Conservation (phyloP, 2,888 invertebrate genomes). For the Meganola albula region DNA sequence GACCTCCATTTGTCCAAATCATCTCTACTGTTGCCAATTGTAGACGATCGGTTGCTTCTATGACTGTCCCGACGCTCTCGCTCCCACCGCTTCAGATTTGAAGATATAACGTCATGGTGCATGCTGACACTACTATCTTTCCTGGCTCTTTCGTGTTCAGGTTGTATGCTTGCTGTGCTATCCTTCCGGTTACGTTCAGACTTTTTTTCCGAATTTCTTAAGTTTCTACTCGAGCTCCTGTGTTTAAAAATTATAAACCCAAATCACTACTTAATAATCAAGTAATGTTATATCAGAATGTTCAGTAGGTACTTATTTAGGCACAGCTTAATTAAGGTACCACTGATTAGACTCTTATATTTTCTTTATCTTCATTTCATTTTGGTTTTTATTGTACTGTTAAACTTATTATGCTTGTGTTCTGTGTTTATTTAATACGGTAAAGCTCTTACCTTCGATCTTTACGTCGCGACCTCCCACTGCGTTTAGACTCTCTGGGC, state of each 20-base stretch:
- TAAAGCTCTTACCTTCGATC: conserved; percentile 68
- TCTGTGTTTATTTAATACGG: too few relatives aligned
- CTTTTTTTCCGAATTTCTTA: conserved; percentile 58
- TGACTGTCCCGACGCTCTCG: conserved; percentile 62
- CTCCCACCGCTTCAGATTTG: conserved; percentile 50
- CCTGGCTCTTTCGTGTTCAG: conserved; percentile 48
- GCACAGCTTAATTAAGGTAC: background rate
- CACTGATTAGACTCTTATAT: background rate
- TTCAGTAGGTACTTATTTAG: background rate
- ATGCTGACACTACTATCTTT: conserved; percentile 63
- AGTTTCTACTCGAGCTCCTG: conserved; percentile 68
- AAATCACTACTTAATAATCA: background rate
- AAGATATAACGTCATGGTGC: conserved; percentile 50
- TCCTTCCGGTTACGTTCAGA: conserved; percentile 57
- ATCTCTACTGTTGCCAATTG: conserved; percentile 66
- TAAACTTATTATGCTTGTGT: too few relatives aligned
- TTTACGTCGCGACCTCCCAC: conserved; percentile 53
- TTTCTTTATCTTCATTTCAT: background rate
- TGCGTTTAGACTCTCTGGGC: conserved; percentile 52
- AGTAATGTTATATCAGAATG: background rate
- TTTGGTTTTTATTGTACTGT: too few relatives aligned
- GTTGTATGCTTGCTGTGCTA: conserved; percentile 57
- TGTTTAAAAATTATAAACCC: background rate
- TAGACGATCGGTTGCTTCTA: conserved; percentile 66
- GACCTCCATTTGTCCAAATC: conserved; percentile 71